Conservation (phyloP, 2,888 invertebrate species). For the Subacronicta megacephala region DNA sequence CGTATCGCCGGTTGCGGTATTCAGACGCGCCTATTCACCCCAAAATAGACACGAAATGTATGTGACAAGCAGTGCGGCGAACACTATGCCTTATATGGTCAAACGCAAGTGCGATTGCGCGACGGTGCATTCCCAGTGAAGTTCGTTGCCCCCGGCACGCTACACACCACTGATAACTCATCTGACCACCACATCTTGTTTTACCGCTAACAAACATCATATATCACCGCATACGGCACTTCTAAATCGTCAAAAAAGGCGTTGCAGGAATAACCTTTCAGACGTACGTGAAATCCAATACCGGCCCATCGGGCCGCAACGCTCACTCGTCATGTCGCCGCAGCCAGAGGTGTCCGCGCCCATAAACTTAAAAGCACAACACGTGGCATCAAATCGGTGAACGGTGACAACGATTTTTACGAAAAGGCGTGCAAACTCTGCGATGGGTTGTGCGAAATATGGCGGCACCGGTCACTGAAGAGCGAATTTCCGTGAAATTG, state of each 20-base stretch:
- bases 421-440: conserved; percentile 87
- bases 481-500: conserved; percentile 73
- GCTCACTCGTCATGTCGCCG: conserved; percentile 56
- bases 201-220: conserved; percentile 49
- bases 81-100: conserved; percentile 86
- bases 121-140: conserved; percentile 78
- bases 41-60: conserved; percentile 77
- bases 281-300: conserved; percentile 87
- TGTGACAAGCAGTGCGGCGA: conserved; percentile 72
- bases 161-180: conserved; percentile 69
- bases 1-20: conserved; percentile 56
- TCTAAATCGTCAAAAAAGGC: conserved; percentile 83
- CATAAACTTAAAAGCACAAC: conserved; percentile 75
- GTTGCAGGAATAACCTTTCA: conserved; percentile 82
- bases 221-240: conserved; percentile 52
- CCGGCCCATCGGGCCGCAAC: conserved; percentile 66
- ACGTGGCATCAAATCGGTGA: conserved; percentile 89
- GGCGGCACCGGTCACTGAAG: conserved; percentile 87
- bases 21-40: conserved; percentile 65
- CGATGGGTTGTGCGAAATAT: conserved; percentile 87
- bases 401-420: conserved; percentile 84
- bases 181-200: conserved; percentile 46
- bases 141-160: conserved; percentile 83
- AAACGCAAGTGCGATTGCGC: conserved; percentile 86
- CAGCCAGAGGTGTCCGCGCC: conserved; percentile 49